Evolutionary conservation across 2,113 vertebrate genomes (phyloP).

Genomic region (Malurus elegans): DNA sequence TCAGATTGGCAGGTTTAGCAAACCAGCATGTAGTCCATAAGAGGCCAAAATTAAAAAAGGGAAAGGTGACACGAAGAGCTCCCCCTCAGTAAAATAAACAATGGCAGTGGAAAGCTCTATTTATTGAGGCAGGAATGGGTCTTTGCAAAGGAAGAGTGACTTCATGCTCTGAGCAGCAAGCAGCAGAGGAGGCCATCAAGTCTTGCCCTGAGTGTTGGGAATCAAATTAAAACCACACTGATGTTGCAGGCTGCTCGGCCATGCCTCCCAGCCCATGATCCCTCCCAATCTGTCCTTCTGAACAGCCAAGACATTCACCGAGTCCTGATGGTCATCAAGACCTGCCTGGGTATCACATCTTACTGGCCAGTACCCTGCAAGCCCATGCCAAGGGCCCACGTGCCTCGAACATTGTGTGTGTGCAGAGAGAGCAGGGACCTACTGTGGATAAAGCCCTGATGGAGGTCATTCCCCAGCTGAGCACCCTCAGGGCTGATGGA

Average conservation of each 20-base stretch:
- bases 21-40: constrained; percentile 59
- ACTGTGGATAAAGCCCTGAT: not conserved
- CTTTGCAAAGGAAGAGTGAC: constrained; percentile 41
- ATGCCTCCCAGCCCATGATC: fast-evolving
- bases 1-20: constrained; percentile 58
- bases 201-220: not conserved
- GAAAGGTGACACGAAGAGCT: constrained; percentile 32
- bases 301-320: not conserved
- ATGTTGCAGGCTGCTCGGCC: not conserved
- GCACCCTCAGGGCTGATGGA: not conserved
- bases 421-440: not conserved
- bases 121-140: constrained; percentile 26
- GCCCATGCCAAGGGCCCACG: not conserved
- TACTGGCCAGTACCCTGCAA: not conserved
- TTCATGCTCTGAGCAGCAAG: not conserved
- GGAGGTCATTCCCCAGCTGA: not conserved
- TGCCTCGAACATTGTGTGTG: fast-evolving
- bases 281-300: not conserved
- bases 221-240: not conserved
- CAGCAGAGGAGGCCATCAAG: not conserved
- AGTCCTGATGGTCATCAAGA: not conserved
- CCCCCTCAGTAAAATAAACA: constrained; percentile 49
- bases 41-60: constrained; percentile 49
- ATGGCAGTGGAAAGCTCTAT: constrained; percentile 38
- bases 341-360: not conserved